Percentiles rank a stretch among this genome's conserved stretches.
Conservation (phyloP, 2,797 vertebrate species). For the Clarias pachynema region DNA sequence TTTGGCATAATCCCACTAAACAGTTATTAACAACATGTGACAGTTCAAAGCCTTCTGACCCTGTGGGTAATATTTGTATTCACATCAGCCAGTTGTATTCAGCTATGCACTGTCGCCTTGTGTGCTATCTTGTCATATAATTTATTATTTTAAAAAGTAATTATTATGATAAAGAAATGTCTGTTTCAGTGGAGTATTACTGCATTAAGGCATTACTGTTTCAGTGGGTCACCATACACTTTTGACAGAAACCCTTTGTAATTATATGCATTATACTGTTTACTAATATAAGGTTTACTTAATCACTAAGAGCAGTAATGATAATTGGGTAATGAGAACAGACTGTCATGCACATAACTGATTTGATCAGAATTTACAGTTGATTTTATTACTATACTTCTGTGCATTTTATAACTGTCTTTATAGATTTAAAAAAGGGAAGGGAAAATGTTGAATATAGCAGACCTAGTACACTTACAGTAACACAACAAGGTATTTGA, state of each 20-base stretch:
- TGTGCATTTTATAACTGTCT: not conserved
- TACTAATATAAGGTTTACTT: not conserved
- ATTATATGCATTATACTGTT: not conserved
- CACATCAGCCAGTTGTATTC: no score
- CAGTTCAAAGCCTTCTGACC: not conserved
- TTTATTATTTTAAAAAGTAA: not conserved
- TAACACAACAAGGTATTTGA: no score
- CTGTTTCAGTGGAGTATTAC: not conserved
- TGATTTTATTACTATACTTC: no score
- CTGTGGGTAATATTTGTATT: not conserved
- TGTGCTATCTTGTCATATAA: not conserved
- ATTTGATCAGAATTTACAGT: not conserved
- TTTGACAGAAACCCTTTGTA: not conserved
- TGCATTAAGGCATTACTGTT: not conserved
- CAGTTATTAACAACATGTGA: not conserved
- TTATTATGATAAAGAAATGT: not conserved
- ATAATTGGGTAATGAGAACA: not conserved
- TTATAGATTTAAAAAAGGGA: not conserved
- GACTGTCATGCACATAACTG: not conserved
- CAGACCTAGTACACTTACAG: no score
- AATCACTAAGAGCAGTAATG: not conserved
- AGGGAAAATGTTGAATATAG: not conserved
- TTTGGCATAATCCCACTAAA: not conserved
- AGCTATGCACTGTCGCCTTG: no score
- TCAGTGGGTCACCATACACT: not conserved